Conservation (phyloP, 2,888 invertebrate genomes). For the Nysson spinosus region DNA sequence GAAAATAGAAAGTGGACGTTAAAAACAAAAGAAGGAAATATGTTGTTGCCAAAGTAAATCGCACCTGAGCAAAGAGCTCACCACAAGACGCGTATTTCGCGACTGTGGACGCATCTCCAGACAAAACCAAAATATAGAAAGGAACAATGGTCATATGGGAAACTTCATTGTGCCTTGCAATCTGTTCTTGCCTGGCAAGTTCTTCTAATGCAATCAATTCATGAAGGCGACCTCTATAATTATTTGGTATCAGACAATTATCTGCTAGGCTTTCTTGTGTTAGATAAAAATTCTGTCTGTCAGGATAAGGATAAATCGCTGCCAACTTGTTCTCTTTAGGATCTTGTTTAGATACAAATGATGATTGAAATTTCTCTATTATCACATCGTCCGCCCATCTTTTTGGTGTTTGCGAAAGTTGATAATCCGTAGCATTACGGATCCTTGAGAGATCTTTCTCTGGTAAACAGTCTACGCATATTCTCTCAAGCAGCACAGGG, state of each 20-base stretch:
- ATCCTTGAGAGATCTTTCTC: conserved; percentile 83
- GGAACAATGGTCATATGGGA: conserved; percentile 82
- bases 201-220: conserved; percentile 88
- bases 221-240: conserved; percentile 86
- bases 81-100: conserved; percentile 88
- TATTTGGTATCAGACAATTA: conserved; percentile 82
- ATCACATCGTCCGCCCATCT: conserved; percentile 76
- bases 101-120: conserved; percentile 83
- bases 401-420: conserved; percentile 82
- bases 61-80: conserved; percentile 84
- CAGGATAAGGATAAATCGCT: conserved; percentile 82
- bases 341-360: conserved; percentile 79
- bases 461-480: conserved; percentile 88
- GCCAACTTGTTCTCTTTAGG: conserved; percentile 70
- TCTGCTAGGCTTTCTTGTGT: conserved; percentile 84
- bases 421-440: conserved; percentile 82
- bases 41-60: conserved; percentile 26
- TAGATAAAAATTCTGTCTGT: conserved; percentile 82
- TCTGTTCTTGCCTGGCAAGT: conserved; percentile 85
- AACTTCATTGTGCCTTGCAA: conserved; percentile 84
- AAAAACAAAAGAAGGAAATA: conserved; percentile 2
- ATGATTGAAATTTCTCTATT: conserved; percentile 79
- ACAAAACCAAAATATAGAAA: conserved; percentile 84
- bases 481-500: conserved; percentile 82
- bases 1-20: neutral